A percentile compares a stretch with the other conserved stretches of the same genome.
These are phyloP conservation scores for Mormoops blainvillei DNA, from an alignment of 2,113 vertebrate species.

Conservation along the genomic window DNA sequence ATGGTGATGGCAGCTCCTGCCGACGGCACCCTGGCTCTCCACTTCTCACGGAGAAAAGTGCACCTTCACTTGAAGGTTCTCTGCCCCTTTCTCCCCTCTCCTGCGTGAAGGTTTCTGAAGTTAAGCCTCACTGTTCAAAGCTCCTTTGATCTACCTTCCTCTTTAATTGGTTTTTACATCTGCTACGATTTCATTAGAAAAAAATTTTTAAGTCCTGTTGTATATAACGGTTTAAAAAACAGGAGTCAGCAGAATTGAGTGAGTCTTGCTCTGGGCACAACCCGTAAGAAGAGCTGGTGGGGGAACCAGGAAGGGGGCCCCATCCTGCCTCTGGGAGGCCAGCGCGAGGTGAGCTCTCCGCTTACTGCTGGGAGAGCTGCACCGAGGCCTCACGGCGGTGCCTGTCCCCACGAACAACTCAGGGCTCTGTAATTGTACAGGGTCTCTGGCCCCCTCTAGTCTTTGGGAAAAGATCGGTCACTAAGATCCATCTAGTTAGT, in stretches of 20 bases:
- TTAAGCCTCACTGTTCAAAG: background rate
- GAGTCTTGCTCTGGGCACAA: fast-evolving
- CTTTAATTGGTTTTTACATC: background rate
- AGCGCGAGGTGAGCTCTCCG: fast-evolving
- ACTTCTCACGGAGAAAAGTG: background rate
- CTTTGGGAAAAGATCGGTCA: background rate
- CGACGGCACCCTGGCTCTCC: fast-evolving
- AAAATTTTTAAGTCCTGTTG: background rate
- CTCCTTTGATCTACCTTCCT: background rate
- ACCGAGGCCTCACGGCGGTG: fast-evolving
- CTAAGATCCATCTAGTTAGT: too few relatives aligned
- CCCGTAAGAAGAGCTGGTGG: too few relatives aligned
- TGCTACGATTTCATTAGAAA: background rate
- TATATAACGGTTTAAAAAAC: background rate
- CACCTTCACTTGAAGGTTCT: background rate
- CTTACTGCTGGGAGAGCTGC: fast-evolving
- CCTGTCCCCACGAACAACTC: background rate
- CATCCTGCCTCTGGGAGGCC: fast-evolving
- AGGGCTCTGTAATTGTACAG: background rate
- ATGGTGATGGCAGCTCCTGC: fast-evolving
- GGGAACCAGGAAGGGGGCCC: too few relatives aligned
- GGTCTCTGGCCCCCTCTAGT: background rate
- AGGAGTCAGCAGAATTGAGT: fast-evolving
- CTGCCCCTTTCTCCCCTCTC: background rate
- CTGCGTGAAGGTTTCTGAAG: background rate